Evolutionary conservation across 2,797 vertebrate genomes (phyloP).

Genomic region (Choloepus didactylus): DNA sequence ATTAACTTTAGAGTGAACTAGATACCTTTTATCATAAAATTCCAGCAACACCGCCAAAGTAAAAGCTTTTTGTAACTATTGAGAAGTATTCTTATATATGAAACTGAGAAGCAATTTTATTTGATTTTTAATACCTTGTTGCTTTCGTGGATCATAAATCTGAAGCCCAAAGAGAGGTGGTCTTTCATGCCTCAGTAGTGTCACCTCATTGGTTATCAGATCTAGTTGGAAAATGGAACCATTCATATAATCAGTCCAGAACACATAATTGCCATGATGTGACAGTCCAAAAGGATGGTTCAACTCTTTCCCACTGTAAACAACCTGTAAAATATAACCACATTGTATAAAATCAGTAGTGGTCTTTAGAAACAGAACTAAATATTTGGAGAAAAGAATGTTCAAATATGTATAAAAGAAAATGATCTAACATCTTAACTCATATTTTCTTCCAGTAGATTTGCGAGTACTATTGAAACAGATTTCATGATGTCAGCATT

Average conservation of each 20-base stretch:
- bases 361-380: neutral
- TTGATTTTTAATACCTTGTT: constrained; percentile 93
- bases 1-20: neutral
- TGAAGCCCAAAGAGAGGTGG: constrained; percentile 97
- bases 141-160: constrained; percentile 96
- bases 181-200: constrained; percentile 94
- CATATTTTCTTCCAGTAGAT: neutral
- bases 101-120: neutral
- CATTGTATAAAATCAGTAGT: constrained; percentile 55
- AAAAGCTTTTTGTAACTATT: neutral
- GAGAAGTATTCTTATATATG: neutral
- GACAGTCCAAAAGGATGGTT: constrained; percentile 99
- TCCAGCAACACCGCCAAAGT: neutral
- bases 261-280: constrained; percentile 95
- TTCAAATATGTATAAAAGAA: neutral
- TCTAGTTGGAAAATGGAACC: constrained; percentile 98
- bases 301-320: constrained; percentile 97
- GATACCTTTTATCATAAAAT: constrained; percentile 39
- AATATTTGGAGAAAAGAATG: constrained; percentile 11
- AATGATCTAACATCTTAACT: constrained; percentile 1
- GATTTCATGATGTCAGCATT: constrained; percentile 29
- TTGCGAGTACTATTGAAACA: neutral
- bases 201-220: constrained; percentile 93
- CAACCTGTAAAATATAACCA: constrained; percentile 90
- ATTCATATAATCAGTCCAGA: constrained; percentile 99